Base-by-base conservation (phyloP, 2,113 vertebrate genomes). In the Chaenocephalus aceratus region DNA sequence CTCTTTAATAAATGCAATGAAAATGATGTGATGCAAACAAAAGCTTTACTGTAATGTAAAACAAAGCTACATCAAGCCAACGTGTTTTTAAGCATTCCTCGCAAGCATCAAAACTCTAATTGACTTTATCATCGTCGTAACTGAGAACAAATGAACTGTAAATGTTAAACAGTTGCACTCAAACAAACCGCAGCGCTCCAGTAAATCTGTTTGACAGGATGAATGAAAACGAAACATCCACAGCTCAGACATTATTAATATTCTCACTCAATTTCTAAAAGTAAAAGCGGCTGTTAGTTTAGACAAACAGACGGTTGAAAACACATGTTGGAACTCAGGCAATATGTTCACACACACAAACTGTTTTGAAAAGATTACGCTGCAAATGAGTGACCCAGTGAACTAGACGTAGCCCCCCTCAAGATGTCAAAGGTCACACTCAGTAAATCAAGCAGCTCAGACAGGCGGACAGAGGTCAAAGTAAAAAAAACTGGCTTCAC, bases 371-470 rank as follows among this genome's bases (percentile, higher is more conserved):
- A 76, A 73, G 77, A 79, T 93, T 89, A 86, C 10, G 30, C 88
- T 86, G 90, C 85, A 76, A 52, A 78, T 76, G 75, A 73, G 48
- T 85, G 84, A 85, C 88, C 84, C 69, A 72, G 58, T 93, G 85
- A 92, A 88, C 91, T 70, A 76, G 72, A 85, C 65, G 45, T 53
- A 73, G 75, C 86, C 82, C 70, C 70, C 81, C 73, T 86, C 80
- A 70, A 82, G 58, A 83, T 90, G 89, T 91, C 87, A 89, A 36
- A 91, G 80, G 53, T 83, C 86, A 84, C 34, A 23, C 77, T 76
- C 7, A 34, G 64, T 81, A 63, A 84, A 81, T 85, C 77, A 73
- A 70, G 46, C 78, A n/a, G 69, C 72, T 79, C 61, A 90, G 73
- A 83, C 82, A 76, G 70, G 49, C 67, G 71, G 64, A 78, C 77